Conservation (phyloP, 2,113 vertebrate genomes). For the Megaleporinus macrocephalus region DNA sequence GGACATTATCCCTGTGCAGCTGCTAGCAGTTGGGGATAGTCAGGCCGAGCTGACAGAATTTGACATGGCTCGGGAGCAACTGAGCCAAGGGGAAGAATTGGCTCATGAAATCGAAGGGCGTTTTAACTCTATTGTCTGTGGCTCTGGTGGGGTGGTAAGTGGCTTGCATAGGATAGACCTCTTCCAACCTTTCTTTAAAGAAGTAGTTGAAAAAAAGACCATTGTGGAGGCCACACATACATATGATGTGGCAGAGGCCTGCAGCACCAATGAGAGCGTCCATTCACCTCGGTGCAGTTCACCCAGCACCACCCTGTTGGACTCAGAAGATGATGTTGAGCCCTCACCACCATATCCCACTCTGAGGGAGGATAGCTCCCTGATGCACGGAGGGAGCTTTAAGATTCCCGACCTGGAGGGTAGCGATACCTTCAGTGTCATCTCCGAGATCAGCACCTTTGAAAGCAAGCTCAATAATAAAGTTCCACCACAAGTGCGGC, state of each 20-base stretch:
- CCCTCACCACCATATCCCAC: constrained; percentile 77
- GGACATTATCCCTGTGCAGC: constrained; percentile 93
- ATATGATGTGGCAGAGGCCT: constrained; percentile 93
- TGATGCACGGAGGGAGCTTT: constrained; percentile 80
- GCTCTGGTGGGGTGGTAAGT: constrained; percentile 80
- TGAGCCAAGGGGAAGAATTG: constrained; percentile 90
- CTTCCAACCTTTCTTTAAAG: constrained; percentile 90
- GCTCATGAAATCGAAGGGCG: constrained; percentile 91
- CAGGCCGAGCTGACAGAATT: constrained; percentile 82
- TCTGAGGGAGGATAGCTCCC: constrained; percentile 80
- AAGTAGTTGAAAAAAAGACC: constrained; percentile 89
- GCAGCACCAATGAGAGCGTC: constrained; percentile 84
- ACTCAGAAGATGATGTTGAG: constrained; percentile 91
- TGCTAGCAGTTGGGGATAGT: constrained; percentile 87
- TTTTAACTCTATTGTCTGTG: constrained; percentile 83
- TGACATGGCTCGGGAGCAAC: constrained; percentile 85
- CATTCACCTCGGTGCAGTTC: constrained; percentile 88
- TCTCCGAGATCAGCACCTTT: constrained; percentile 82
- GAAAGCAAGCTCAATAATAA: constrained; percentile 93
- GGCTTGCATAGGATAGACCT: constrained; percentile 87
- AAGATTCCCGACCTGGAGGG: constrained; percentile 89
- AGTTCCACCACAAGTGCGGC: constrained; percentile 88
- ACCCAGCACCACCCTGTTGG: constrained; percentile 85
- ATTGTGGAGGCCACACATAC: constrained; percentile 92
- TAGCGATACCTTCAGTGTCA: constrained; percentile 82